These are phyloP conservation scores for Otus sunia DNA, from an alignment of 2,113 vertebrate genomes.

Conservation along the genomic window DNA sequence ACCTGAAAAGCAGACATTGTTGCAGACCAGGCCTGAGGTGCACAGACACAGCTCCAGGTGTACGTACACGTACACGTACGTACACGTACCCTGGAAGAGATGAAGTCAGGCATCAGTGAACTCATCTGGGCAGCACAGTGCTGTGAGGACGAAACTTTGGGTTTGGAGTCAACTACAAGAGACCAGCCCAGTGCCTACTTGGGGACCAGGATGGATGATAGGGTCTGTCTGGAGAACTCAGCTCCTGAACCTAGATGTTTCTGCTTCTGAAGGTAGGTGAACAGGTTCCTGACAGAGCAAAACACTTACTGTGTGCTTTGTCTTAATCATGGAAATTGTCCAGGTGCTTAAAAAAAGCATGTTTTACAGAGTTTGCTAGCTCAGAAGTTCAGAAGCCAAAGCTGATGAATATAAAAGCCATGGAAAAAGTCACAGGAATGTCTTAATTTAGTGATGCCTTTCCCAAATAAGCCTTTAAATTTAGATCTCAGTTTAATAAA, in stretches of 20 bases:
- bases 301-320: not conserved
- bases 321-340: not conserved
- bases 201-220: too few relatives aligned
- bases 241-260: not conserved
- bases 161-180: not conserved
- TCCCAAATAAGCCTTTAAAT: conserved; percentile 11
- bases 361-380: not conserved
- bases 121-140: not conserved
- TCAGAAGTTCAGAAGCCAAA: not conserved
- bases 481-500: conserved; percentile 44
- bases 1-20: not conserved
- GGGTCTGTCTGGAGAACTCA: not conserved
- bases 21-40: not conserved
- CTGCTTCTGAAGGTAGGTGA: not conserved
- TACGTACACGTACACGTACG: fast-evolving
- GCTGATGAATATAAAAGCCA: not conserved
- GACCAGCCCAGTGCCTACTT: fast-evolving
- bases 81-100: not conserved
- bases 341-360: not conserved
- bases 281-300: not conserved
- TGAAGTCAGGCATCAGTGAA: not conserved
- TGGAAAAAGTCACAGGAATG: not conserved
- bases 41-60: too few relatives aligned
- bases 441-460: not conserved
- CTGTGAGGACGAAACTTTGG: not conserved